Evolutionary conservation across 2,888 invertebrate genomes (phyloP).

Genomic region (Junonia oenone): DNA sequence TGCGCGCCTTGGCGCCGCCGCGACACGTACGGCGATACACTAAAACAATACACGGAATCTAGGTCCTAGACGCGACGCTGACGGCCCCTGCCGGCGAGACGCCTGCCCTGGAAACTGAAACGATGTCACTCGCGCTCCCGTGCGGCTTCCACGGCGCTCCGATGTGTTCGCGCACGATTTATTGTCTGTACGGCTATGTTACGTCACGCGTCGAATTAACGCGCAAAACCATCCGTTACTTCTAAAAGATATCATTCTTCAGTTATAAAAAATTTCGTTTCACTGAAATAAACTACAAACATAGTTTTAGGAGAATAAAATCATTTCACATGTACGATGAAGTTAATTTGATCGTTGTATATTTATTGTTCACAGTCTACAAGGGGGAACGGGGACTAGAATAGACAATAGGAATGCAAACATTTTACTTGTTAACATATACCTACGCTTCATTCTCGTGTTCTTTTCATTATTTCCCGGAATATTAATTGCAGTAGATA

Average conservation of each 20-base stretch:
- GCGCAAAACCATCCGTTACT: not conserved
- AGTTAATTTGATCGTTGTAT: not conserved
- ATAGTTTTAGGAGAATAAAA: not conserved
- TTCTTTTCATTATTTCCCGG: conserved; percentile 6
- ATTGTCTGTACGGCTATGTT: not conserved
- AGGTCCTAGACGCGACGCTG: conserved; percentile 41
- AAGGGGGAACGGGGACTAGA: too few relatives aligned
- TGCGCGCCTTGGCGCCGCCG: conserved; percentile 50
- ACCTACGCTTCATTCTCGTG: not conserved
- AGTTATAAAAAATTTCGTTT: not conserved
- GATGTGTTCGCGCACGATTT: not conserved
- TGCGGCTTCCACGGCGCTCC: conserved; percentile 1
- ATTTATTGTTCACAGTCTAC: too few relatives aligned
- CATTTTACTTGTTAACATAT: not conserved
- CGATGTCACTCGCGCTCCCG: conserved; percentile 30
- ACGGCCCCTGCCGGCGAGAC: conserved; percentile 27
- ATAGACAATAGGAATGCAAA: not conserved
- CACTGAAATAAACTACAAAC: not conserved
- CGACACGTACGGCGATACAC: conserved; percentile 27
- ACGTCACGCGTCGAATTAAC: not conserved
- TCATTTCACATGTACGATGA: not conserved
- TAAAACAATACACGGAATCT: conserved; percentile 55
- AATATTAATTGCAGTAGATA: conserved; percentile 6
- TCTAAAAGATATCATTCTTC: not conserved
- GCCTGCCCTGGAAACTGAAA: conserved; percentile 39